Evolutionary conservation across 2,797 vertebrate species (phyloP).

Genomic region (Ficedula albicollis): DNA sequence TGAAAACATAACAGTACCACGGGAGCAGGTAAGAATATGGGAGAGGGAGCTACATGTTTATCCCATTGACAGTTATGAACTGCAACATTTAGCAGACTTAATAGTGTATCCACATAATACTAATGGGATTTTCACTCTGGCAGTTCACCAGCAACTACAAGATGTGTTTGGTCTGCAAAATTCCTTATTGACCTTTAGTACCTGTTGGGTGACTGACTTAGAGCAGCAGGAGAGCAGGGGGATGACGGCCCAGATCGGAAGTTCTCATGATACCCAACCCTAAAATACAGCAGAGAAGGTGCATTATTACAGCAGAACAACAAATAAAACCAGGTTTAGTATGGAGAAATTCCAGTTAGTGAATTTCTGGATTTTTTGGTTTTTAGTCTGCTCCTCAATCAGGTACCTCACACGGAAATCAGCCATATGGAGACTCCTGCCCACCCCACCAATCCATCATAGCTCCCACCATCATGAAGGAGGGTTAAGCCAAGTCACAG

Average conservation of each 20-base stretch:
- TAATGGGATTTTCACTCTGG: background rate
- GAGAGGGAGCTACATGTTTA: background rate
- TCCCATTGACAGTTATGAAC: background rate
- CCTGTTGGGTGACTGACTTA: conserved; percentile 90
- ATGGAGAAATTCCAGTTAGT: background rate
- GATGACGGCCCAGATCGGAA: conserved; percentile 73
- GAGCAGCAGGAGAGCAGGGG: conserved; percentile 79
- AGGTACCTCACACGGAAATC: background rate
- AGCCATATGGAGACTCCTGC: background rate
- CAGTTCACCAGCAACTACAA: background rate
- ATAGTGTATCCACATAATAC: background rate
- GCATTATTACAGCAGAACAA: background rate
- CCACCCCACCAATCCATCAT: background rate
- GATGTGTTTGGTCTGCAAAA: background rate
- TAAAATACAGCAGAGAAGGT: conserved; percentile 72
- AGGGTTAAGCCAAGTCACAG: background rate
- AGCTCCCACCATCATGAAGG: background rate
- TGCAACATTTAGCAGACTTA: background rate
- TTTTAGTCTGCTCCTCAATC: background rate
- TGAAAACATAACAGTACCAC: background rate
- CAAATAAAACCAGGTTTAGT: background rate
- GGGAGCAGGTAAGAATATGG: background rate
- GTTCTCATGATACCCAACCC: conserved; percentile 83
- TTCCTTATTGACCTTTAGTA: conserved; percentile 73
- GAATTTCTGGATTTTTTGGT: background rate